phyloP scores from a whole-genome alignment of 1,140 invertebrate species.

The Acyrthosiphon pisum region DNA sequence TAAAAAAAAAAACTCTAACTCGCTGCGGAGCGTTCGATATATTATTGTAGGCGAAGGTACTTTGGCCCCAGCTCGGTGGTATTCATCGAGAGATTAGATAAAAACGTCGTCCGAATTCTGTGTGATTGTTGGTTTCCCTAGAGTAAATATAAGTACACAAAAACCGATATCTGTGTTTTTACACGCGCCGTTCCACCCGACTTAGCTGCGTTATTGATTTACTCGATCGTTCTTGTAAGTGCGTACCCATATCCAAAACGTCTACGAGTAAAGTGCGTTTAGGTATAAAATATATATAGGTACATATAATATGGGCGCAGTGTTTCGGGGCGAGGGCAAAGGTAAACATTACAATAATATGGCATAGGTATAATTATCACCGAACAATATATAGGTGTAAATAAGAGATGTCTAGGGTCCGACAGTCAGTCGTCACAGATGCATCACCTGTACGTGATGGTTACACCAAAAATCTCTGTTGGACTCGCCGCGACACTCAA shows the following conservation, averaged over 20 bases:
- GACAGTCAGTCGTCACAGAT: not conserved
- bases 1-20: not conserved
- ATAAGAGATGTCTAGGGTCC: not conserved
- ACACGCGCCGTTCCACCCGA: not conserved
- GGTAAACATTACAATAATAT: not conserved
- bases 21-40: not conserved
- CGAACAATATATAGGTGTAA: not conserved
- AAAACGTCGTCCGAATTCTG: slow-evolving; percentile 11
- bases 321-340: not conserved
- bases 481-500: not conserved
- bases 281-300: not conserved
- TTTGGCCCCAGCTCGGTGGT: not conserved
- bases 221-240: not conserved
- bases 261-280: not conserved
- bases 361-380: not conserved
- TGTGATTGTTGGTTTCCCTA: not conserved
- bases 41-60: not conserved
- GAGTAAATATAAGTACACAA: not conserved
- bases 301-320: not conserved
- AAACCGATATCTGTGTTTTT: not conserved
- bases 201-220: not conserved
- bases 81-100: slow-evolving; percentile 14
- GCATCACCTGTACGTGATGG: not conserved
- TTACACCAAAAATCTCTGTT: not conserved
- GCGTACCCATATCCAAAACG: not conserved